Conservation (phyloP, 2,888 invertebrate genomes). For the Acanthoscelides obtectus region DNA sequence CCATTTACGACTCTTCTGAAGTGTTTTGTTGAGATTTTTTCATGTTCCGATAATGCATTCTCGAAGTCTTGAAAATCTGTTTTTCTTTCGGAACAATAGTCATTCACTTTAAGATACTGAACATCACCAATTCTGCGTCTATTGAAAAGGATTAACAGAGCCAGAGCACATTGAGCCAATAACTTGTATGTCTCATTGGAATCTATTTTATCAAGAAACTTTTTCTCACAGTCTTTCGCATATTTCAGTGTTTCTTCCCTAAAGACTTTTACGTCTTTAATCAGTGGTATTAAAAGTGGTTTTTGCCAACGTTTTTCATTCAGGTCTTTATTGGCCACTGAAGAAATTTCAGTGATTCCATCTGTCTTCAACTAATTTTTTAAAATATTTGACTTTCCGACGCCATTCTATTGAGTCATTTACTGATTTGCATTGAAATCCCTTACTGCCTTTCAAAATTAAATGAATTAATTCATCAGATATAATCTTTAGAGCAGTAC, state of each 20-base stretch:
- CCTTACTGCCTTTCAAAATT: conserved; percentile 10
- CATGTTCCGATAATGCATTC: conserved; percentile 19
- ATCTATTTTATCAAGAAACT: conserved; percentile 7
- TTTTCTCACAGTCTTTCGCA: conserved; percentile 9
- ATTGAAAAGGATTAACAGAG: conserved; percentile 23
- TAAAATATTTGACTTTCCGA: conserved; percentile 14
- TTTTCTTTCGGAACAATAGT: conserved; percentile 15
- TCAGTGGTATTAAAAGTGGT: conserved; percentile 15
- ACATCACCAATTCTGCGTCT: conserved; percentile 23
- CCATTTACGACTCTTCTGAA: conserved; percentile 30
- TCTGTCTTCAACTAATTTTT: conserved; percentile 10
- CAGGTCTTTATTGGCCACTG: conserved; percentile 16
- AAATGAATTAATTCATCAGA: conserved; percentile 14
- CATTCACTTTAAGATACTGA: conserved; percentile 23
- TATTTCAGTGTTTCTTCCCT: conserved; percentile 7
- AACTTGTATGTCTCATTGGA: conserved; percentile 14
- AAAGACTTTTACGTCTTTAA: conserved; percentile 12
- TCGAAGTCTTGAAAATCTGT: conserved; percentile 24
- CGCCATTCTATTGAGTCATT: conserved; percentile 2
- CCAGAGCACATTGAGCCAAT: conserved; percentile 15
- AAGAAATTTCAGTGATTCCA: conserved; percentile 18
- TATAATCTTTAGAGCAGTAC: conserved; percentile 12
- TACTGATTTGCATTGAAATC: conserved; percentile 12
- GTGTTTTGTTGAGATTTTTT: conserved; percentile 24
- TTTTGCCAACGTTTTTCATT: conserved; percentile 16